Base-by-base conservation (phyloP, 1,140 invertebrate species). In the Protaetia brevitarsis region DNA sequence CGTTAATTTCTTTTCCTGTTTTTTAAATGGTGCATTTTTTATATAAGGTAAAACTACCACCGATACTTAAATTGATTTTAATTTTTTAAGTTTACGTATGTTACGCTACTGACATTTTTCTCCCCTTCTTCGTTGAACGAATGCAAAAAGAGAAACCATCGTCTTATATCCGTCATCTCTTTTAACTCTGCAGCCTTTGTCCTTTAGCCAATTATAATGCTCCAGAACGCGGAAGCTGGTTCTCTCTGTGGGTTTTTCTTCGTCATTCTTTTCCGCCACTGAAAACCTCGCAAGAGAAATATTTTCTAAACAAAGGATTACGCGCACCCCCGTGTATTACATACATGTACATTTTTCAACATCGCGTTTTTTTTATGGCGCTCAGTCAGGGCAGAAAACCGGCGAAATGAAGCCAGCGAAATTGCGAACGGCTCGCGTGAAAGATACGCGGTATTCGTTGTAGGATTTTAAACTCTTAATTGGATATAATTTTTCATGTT, bases 201-300 rank as follows among this genome's bases (percentile, higher is more conserved):
- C 41, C 41, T 51, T 51, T 23, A 51, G 41, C 41, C 41, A 51
- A 51, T 51, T 51, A 51, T 51, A 51, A 51, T 51, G 7, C 41
- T 23, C 19, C 26, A 7, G 26, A 51, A 51, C 6, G 19, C 16
- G 41, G 41, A 51, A 51, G 26, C 41, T 10, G 41, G 19, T 51
- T 51, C 26, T 51, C 41, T 19, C 41, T 7, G 6, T 23, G 19
- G 41, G 41, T 51, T 51, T 7, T 19, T 51, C 41, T n/a, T 19
- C 41, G 19, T 51, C 41, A 51, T 51, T 23, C 21, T 11, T 16
- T 51, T n/a, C n/a, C 41, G 41, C 41, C 41, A 51, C 41, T 16
- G 41, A 51, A 51, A 51, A 51, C 19, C 41, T 51, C 21, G 41
- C 19, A 51, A 51, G 11, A 16, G 41, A 51, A 51, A 51, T 51